Base-by-base conservation (phyloP, 1,140 invertebrate species). In the Brachionus calyciflorus region DNA sequence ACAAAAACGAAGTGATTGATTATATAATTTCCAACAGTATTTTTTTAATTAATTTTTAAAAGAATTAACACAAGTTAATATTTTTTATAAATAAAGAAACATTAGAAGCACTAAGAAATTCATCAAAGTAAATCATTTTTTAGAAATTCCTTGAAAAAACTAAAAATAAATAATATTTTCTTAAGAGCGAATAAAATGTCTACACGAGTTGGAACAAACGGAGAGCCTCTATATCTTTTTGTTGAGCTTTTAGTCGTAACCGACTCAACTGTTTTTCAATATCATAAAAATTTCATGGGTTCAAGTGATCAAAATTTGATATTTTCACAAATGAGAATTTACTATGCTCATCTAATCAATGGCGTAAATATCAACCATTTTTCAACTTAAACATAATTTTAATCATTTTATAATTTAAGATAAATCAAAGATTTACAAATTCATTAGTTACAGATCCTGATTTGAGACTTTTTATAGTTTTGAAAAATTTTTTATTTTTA, bases 311-410 rank as follows among this genome's bases (percentile, higher is more conserved):
- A 63, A 41, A 41, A 17, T 41, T 4, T 37, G 17, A 41, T 63
- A 19, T 63, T 63, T 41, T 41, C 28, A n/a, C 57, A 63, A 14
- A 63, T 63, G 57, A 33, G 57, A 33, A 63, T 63, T 19, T 63
- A 63, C 57, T 63, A 37, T 5, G 57, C 57, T 3, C 57, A 63
- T 37, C 28, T 63, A 41, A 33, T 63, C 24, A 63, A 63, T 41
- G 57, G 57, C 10, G 57, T 63, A 26, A 57, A 33, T 19, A 33
- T 19, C 24, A 0, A 3, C 12, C n/a, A 24, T 57, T 48, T 48
- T 48, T 48, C 12, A n/a, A n/a, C 14, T 0, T 14, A 46, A 7
- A 7, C 14, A 41, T 7, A 41, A 41, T 41, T 41, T 7, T 7
- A 41, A 41, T 41, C 40, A 41, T 7, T 17, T n/a, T n/a, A n/a